Evolutionary conservation across 2,797 vertebrate species (phyloP), one percentile per base, ranked within the genome.

Genomic region (Erithacus rubecula): DNA sequence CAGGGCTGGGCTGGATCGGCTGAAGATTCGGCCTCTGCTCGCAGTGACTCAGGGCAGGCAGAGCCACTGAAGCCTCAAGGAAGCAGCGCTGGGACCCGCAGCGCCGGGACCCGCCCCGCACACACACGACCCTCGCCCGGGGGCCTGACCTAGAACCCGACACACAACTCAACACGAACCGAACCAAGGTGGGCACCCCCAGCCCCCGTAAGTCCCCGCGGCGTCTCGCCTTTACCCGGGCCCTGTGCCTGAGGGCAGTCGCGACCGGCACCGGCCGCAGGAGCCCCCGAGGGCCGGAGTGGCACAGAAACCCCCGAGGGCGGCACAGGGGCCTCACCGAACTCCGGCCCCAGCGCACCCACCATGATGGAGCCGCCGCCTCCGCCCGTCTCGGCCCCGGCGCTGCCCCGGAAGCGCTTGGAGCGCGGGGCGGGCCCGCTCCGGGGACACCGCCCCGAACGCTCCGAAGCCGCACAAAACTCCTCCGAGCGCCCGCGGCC

Each of bases 381-480:
- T 5, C 55, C 62, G 36, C 70, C 41, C 22, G 69, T 20, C 10
- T 22, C 34, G 34, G 62, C 47, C 34, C 34, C 55, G 55, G 62
- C 55, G 41, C 70, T 55, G 70, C 55, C 63, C 86, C 86, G 78
- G 78, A 82, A 89, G 70, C 47, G 55, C 41, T 75, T 3, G 62
- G 76, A 47, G 62, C 52, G 52, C 29, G 63, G 76, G 76, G 52
- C 52, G 70, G 86, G 26, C 4, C 26, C 27, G 83, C 47, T 21
- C 11, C 47, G 41, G 7, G 15, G 16, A 10, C 39, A 21, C 47
- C 27, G 2, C 47, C 63, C 63, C 9, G 39, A 5, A 1, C 1
- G 18, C 52, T 6, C 6, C 20, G 1, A 6, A 6, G 1, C 2
- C 15, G 0, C 34, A 0, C 30, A 1, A 3, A 8, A 0, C 3